phyloP scores from a whole-genome alignment of 2,888 invertebrate genomes.

The Archips xylosteana region DNA sequence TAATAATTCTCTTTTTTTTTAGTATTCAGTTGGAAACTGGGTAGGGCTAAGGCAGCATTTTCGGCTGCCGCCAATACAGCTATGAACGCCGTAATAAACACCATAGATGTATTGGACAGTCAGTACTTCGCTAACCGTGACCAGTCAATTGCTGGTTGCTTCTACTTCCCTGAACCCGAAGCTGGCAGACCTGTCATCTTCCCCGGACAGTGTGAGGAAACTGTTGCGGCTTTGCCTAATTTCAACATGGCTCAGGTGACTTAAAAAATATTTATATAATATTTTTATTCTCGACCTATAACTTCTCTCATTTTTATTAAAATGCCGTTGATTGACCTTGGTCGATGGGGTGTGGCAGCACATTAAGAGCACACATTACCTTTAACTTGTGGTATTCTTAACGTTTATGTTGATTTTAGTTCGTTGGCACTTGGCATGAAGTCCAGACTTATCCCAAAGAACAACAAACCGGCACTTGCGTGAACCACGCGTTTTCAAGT shows the following conservation, averaged over 20 bases:
- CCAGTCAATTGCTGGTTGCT: constrained; percentile 57
- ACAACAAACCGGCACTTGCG: constrained; percentile 70
- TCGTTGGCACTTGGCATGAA: constrained; percentile 86
- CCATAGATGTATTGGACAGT: constrained; percentile 11
- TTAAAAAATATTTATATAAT: too few species aligned
- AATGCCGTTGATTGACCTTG: too few species aligned
- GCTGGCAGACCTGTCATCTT: constrained; percentile 56
- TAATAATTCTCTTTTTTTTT: background rate
- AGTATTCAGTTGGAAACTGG: constrained; percentile 31
- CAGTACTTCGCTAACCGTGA: constrained; percentile 50
- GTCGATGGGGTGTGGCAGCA: too few species aligned
- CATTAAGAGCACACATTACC: too few species aligned
- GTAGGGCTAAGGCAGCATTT: constrained; percentile 7
- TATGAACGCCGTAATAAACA: constrained; percentile 10
- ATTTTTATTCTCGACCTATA: too few species aligned
- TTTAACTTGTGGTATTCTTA: background rate
- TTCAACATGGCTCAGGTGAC: constrained; percentile 46
- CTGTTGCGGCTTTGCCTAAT: constrained; percentile 47
- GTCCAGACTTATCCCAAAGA: constrained; percentile 70
- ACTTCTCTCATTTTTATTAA: too few species aligned
- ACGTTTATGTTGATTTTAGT: constrained; percentile 58
- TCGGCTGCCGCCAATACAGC: constrained; percentile 8
- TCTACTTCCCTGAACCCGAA: constrained; percentile 60
- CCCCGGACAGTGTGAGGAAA: constrained; percentile 60
- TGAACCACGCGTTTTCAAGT: constrained; percentile 15